A percentile compares a stretch with the other conserved stretches of the same genome.
phyloP scores from a whole-genome alignment of 2,797 vertebrate species.

The Hydrocynus forskahlii region DNA sequence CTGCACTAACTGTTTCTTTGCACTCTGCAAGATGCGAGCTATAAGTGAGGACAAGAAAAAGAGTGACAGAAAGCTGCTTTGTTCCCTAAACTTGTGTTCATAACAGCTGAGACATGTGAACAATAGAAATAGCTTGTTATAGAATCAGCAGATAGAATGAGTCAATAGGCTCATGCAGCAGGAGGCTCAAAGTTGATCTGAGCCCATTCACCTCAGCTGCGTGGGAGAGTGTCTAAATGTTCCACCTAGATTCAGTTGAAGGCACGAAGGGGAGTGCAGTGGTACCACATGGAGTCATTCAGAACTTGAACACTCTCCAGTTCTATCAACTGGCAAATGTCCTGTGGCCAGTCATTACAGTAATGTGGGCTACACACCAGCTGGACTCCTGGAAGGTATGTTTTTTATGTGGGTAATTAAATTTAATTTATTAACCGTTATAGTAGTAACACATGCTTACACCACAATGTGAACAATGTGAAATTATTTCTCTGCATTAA shows the following conservation, averaged over 20 bases:
- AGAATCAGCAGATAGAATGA: conserved; percentile 36
- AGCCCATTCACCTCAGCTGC: conserved; percentile 40
- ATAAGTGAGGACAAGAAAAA: conserved; percentile 3
- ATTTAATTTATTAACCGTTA: no score
- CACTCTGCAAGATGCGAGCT: conserved; percentile 7
- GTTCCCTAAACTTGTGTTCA: conserved; percentile 31
- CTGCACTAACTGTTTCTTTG: background rate
- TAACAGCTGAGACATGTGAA: conserved; percentile 36
- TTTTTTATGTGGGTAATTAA: conserved; percentile 2
- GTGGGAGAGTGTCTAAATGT: conserved; percentile 40
- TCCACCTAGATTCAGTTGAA: conserved; percentile 21
- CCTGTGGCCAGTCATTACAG: conserved; percentile 21
- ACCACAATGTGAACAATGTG: no score
- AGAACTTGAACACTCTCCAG: conserved; percentile 17
- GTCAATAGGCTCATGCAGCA: conserved; percentile 33
- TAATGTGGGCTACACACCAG: conserved; percentile 31
- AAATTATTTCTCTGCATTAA: no score
- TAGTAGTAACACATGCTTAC: no score
- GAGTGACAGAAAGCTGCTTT: conserved; percentile 37
- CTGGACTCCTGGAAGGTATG: conserved; percentile 14
- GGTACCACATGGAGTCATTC: conserved; percentile 25
- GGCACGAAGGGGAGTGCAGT: conserved; percentile 51
- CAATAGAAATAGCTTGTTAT: conserved; percentile 40
- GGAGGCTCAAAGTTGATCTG: conserved; percentile 33
- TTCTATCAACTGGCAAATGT: conserved; percentile 25